Evolutionary conservation across 2,888 invertebrate genomes (phyloP).

Genomic region (Ophion slaviceki): DNA sequence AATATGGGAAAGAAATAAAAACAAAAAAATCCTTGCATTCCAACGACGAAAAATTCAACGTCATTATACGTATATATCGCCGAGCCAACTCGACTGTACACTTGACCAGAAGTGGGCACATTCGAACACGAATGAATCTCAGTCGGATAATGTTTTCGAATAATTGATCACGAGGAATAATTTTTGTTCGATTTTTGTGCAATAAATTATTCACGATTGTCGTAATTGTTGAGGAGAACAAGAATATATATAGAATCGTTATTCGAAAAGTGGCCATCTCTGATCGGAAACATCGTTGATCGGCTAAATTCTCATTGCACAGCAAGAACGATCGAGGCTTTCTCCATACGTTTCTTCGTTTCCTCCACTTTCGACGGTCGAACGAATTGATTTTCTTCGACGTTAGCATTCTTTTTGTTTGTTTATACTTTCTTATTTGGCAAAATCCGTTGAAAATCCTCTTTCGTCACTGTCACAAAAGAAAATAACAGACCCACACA

Average conservation of each 20-base stretch:
- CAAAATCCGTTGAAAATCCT: conserved; percentile 39
- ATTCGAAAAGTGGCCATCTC: background rate
- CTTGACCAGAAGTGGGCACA: background rate
- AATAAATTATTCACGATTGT: background rate
- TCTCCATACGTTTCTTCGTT: conserved; percentile 40
- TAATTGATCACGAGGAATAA: background rate
- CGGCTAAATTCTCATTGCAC: conserved; percentile 19
- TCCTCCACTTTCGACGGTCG: conserved; percentile 33
- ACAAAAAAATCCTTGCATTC: too few relatives aligned
- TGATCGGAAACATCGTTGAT: conserved; percentile 6
- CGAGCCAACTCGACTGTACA: too few relatives aligned
- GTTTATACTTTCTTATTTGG: conserved; percentile 14
- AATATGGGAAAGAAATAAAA: too few relatives aligned
- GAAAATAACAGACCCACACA: background rate
- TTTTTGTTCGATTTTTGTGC: too few relatives aligned
- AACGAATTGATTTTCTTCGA: conserved; percentile 25
- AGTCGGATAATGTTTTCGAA: background rate
- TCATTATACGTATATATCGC: background rate
- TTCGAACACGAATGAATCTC: background rate
- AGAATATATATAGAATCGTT: background rate
- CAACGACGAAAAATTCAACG: background rate
- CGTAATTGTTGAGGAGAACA: background rate
- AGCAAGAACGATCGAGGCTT: conserved; percentile 53
- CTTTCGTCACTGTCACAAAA: conserved; percentile 55
- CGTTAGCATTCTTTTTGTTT: background rate